phyloP scores from a whole-genome alignment of 53 echinoderm and acorn worm species.

The Temnopleurus reevesii region DNA sequence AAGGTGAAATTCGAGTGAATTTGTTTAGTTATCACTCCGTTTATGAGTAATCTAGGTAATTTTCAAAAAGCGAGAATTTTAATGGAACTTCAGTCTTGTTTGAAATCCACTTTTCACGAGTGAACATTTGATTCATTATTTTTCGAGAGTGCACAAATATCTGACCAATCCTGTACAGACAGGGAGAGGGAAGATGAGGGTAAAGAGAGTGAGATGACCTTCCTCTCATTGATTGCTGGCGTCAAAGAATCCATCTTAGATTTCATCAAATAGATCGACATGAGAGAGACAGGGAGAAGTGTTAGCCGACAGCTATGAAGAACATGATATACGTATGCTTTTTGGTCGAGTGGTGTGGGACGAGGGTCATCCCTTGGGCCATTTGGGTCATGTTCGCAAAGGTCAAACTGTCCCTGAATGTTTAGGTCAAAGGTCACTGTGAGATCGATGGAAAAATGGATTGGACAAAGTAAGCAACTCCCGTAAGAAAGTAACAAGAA shows the following conservation, averaged over 20 bases:
- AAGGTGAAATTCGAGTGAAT: too few species aligned
- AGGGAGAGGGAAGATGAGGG: background rate
- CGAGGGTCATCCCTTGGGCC: background rate
- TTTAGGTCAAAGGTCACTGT: background rate
- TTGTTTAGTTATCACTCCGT: too few species aligned
- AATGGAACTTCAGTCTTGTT: too few species aligned
- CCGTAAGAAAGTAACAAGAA: too few species aligned
- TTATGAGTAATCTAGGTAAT: too few species aligned
- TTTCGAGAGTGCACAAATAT: too few species aligned
- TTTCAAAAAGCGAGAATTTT: too few species aligned
- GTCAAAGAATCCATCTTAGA: background rate
- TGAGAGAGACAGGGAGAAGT: background rate
- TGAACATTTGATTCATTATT: too few species aligned
- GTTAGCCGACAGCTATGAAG: constrained; percentile 9
- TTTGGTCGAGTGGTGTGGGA: constrained; percentile 10
- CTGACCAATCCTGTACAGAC: too few species aligned
- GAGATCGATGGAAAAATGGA: too few species aligned
- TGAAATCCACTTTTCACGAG: too few species aligned
- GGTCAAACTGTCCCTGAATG: background rate
- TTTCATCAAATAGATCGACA: constrained; percentile 1
- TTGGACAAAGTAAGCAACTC: too few species aligned
- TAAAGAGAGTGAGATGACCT: background rate
- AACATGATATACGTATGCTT: background rate
- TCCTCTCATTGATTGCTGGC: background rate
- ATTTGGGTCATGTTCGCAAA: background rate